Evolutionary conservation across 2,797 vertebrate species (phyloP).

Genomic region (Pagetopsis macropterus): DNA sequence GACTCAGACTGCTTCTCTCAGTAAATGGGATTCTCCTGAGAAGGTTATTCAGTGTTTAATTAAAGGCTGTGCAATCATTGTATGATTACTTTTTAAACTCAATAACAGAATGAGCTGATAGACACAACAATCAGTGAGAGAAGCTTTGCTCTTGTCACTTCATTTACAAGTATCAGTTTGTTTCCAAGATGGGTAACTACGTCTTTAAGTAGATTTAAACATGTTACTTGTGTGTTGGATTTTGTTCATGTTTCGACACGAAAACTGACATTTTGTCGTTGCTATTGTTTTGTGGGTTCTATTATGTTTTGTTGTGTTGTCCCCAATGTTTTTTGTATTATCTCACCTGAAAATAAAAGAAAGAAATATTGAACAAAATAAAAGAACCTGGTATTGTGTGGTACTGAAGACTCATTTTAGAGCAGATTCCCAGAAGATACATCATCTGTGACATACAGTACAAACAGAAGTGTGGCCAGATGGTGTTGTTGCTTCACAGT

Average conservation of each 20-base stretch:
- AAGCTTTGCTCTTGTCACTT: background rate
- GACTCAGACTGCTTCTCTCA: constrained; percentile 20
- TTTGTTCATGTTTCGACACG: background rate
- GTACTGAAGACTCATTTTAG: background rate
- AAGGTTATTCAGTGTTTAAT: constrained; percentile 28
- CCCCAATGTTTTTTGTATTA: too few species aligned
- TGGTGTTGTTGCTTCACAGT: constrained; percentile 51
- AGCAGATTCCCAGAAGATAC: constrained; percentile 14
- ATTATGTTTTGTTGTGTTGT: too few species aligned
- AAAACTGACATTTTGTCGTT: background rate
- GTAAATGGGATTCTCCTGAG: constrained; percentile 41
- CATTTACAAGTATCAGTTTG: background rate
- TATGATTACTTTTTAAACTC: constrained; percentile 27
- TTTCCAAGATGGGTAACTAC: background rate
- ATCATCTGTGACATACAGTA: constrained; percentile 27
- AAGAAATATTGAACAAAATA: too few species aligned
- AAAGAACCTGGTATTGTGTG: too few species aligned
- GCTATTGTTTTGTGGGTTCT: too few species aligned
- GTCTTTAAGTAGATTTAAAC: background rate
- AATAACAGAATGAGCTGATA: constrained; percentile 12
- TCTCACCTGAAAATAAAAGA: too few species aligned
- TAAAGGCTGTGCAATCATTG: constrained; percentile 28
- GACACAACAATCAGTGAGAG: background rate
- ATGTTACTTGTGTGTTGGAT: background rate
- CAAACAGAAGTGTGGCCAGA: constrained; percentile 46